Percentiles rank a stretch among this genome's conserved stretches.
Conservation (phyloP, 2,797 vertebrate species). For the Varecia variegata region DNA sequence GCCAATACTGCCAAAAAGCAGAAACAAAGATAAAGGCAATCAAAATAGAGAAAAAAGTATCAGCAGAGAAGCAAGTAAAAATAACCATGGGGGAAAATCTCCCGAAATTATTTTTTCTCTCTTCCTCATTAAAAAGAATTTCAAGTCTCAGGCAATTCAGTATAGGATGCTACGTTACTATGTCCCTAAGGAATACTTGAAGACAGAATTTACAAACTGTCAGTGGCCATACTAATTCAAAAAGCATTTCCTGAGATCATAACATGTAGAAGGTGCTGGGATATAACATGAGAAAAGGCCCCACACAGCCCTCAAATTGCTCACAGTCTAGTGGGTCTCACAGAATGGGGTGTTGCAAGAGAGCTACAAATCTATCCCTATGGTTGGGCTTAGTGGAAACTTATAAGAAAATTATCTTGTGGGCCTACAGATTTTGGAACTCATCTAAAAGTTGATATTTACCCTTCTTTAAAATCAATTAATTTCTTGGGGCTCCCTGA, state of each 20-base stretch:
- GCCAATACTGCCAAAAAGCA: background rate
- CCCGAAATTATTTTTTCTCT: constrained; percentile 14
- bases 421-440: background rate
- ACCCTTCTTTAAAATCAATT: background rate
- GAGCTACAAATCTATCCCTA: background rate
- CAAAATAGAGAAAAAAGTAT: background rate
- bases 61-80: background rate
- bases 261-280: background rate
- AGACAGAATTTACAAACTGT: background rate
- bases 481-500: background rate
- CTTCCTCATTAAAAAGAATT: constrained; percentile 20
- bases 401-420: background rate
- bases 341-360: background rate
- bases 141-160: background rate
- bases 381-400: background rate
- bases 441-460: background rate
- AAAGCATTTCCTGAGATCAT: background rate
- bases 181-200: background rate
- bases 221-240: background rate
- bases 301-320: background rate
- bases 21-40: constrained; percentile 30
- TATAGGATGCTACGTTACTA: background rate
- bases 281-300: background rate
- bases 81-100: background rate
- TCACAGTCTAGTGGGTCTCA: background rate